These are phyloP conservation scores for Eupithecia dodoneata DNA, from an alignment of 2,888 invertebrate genomes.

Conservation along the genomic window DNA sequence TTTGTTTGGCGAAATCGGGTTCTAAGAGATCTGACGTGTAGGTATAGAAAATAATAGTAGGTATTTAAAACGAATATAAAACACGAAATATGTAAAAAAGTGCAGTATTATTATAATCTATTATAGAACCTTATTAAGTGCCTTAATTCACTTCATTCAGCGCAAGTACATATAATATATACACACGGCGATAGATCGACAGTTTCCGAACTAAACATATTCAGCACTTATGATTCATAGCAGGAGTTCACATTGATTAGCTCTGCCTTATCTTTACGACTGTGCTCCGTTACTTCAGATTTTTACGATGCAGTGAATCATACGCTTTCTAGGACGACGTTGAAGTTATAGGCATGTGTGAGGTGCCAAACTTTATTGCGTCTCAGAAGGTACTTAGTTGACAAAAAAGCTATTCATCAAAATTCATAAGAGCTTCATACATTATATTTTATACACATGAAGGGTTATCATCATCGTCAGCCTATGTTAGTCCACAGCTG, in stretches of 20 bases:
- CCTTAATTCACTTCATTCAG: background rate
- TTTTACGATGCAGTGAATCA: conserved; percentile 40
- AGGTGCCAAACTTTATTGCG: conserved; percentile 1
- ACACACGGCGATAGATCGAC: background rate
- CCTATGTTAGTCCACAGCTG: no score
- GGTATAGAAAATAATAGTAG: no score
- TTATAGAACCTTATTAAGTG: background rate
- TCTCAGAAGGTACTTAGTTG: background rate
- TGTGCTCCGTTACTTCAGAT: conserved; percentile 27
- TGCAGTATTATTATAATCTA: background rate
- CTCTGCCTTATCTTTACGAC: conserved; percentile 32
- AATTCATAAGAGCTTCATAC: background rate
- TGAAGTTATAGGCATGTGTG: conserved; percentile 16
- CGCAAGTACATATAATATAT: no score
- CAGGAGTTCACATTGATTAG: conserved; percentile 29
- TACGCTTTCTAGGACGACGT: conserved; percentile 30
- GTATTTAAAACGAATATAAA: no score
- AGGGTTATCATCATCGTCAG: no score
- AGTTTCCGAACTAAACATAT: conserved; percentile 10
- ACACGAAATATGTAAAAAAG: no score
- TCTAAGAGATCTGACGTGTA: no score
- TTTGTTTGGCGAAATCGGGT: no score
- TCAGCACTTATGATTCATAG: conserved; percentile 28
- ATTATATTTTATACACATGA: no score
- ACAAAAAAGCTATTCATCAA: background rate